Conservation (phyloP, 2,888 invertebrate genomes). For the Acronicta aceris region DNA sequence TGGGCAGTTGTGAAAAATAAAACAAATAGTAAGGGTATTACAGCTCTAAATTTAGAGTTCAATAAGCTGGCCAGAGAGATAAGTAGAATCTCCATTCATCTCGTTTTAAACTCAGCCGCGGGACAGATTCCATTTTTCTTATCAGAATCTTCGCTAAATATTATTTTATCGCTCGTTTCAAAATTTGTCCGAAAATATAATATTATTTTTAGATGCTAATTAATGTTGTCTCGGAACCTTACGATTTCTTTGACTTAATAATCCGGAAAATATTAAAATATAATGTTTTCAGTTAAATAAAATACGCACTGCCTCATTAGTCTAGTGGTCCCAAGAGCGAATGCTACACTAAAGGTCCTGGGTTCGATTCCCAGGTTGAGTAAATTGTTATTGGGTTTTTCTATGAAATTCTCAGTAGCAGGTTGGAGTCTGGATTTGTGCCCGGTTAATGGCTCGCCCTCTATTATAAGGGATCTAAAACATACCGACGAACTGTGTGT, state of each 20-base stretch:
- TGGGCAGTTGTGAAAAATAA: constrained; percentile 1
- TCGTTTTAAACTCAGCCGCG: constrained; percentile 39
- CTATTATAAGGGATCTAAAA: no score
- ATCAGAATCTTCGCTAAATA: constrained; percentile 60
- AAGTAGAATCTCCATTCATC: constrained; percentile 44
- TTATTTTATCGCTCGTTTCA: constrained; percentile 64
- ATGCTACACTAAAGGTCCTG: no score
- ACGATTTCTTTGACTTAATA: neutral
- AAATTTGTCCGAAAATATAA: constrained; percentile 41
- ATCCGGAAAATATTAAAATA: neutral
- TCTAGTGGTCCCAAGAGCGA: no score
- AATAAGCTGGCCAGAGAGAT: constrained; percentile 43
- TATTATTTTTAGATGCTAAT: constrained; percentile 18
- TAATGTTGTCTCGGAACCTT: neutral
- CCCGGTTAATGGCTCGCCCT: no score
- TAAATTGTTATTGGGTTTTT: no score
- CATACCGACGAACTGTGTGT: no score
- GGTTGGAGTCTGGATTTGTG: no score
- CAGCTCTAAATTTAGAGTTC: constrained; percentile 38
- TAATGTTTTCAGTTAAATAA: no score
- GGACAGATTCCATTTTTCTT: constrained; percentile 63
- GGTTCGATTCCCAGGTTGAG: no score
- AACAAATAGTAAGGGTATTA: constrained; percentile 16
- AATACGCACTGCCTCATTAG: no score
- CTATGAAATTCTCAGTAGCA: no score